Conservation (phyloP, 2,113 vertebrate species). For the Sphaerodactylus townsendi region DNA sequence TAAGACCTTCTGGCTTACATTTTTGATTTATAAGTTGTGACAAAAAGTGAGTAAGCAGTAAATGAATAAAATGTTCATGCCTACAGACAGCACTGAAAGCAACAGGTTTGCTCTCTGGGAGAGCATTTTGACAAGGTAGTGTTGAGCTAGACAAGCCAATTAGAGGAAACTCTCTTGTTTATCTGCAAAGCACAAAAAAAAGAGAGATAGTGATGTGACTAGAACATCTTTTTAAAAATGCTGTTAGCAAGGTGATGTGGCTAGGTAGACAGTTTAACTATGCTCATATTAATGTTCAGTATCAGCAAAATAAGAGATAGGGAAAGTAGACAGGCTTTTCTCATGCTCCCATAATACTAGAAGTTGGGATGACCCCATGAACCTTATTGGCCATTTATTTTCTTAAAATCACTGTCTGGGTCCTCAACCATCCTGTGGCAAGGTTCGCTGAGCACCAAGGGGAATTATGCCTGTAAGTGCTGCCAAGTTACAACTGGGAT, state of each 20-base stretch:
- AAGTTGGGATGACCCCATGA: no score
- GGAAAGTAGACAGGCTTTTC: background rate
- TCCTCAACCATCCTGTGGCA: no score
- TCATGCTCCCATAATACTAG: no score
- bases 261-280: background rate
- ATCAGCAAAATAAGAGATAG: background rate
- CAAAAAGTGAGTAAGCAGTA: rapidly evolving
- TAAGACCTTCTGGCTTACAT: background rate
- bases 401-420: no score
- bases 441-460: no score
- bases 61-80: background rate
- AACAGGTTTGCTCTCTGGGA: background rate
- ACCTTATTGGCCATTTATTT: no score
- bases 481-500: no score
- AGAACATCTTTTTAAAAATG: background rate
- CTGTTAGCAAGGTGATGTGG: background rate
- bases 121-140: background rate
- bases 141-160: background rate
- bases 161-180: background rate
- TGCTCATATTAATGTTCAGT: background rate
- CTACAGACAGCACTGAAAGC: background rate
- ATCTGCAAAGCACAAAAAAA: background rate
- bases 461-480: no score
- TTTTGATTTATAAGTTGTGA: background rate
- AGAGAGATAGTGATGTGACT: background rate